Percentiles rank a stretch among this genome's conserved stretches.
Evolutionary conservation across 2,797 vertebrate genomes (phyloP).

Genomic region (Cephalopachus bancanus): DNA sequence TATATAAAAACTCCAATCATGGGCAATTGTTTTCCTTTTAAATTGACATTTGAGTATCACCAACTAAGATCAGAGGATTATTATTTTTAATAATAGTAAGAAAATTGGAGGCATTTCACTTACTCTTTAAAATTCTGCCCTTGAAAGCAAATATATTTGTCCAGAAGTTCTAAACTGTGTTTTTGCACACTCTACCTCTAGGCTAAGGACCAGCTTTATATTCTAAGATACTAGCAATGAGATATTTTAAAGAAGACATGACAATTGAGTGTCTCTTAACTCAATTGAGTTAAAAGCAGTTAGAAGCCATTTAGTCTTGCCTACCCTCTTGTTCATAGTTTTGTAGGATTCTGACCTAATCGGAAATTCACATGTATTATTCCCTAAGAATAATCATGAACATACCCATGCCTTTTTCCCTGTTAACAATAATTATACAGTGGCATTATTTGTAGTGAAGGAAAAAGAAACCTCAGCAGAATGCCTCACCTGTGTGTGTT

Average conservation of each 20-base stretch:
- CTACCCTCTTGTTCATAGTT: neutral
- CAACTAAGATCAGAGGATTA: neutral
- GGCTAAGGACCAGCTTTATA: neutral
- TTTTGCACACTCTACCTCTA: neutral
- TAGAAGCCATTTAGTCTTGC: neutral
- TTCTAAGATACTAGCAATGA: neutral
- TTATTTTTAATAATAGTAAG: slow-evolving; percentile 42
- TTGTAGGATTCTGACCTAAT: neutral
- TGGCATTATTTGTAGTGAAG: neutral
- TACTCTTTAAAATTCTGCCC: slow-evolving; percentile 41
- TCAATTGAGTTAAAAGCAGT: neutral
- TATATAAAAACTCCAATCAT: neutral
- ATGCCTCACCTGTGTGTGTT: neutral
- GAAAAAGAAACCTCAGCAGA: neutral
- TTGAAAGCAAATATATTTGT: neutral
- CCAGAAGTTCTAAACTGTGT: neutral
- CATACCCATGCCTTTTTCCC: neutral
- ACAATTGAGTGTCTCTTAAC: neutral
- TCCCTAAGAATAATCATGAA: neutral
- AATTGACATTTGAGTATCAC: neutral
- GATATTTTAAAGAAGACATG: neutral
- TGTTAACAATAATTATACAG: neutral
- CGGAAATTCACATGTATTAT: neutral
- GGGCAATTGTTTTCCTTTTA: neutral
- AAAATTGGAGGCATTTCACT: neutral